Base-by-base conservation (phyloP, 2,797 vertebrate species). In the Rhinophrynus dorsalis region DNA sequence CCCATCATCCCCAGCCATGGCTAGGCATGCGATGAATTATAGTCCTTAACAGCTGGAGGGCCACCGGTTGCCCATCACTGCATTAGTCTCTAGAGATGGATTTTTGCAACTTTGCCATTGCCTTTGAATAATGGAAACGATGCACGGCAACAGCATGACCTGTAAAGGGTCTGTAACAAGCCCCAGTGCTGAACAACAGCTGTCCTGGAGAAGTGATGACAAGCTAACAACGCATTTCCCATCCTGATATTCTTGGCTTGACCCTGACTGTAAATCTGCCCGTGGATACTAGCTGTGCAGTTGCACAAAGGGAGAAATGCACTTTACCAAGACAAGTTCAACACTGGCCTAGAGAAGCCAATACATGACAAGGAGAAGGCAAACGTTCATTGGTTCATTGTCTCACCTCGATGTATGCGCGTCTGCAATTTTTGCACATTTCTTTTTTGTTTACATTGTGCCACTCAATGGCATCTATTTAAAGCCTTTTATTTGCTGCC, bases 91-190 rank as follows among this genome's bases (percentile, higher is more conserved):
- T 62, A 30, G 76, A 64, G 48, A 76, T 80, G 71, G 38, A 77
- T 80, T 74, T 67, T 23, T 70, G 77, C 75, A 74, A 66, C 78
- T 48, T 73, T 80, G 74, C 80, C 72, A 69, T 83, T 77, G 81
- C 73, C 72, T 82, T 75, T 79, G 75, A 68, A 82, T 79, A 77
- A 78, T 75, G 75, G 82, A 75, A 78, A 77, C 0, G 17, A 67
- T 67, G 74, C 48, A 51, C 60, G 57, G 74, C 32, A 73, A 64
- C 72, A 50, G 61, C 76, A 63, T 13, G 60, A 75, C 27, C 40
- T 47, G 26, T 17, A 17, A 38, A 38, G n/a, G 59, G 56, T 58
- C 52, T 18, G 8, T 7, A 20, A 35, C 17, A 50, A 60, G 44
- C 45, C 64, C 40, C 42, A 13, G 21, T 44, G 32, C 24, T 37